A percentile compares a stretch with the other conserved stretches of the same genome.
Evolutionary conservation across 2,113 vertebrate species (phyloP).

Genomic region (Arenaria interpres): DNA sequence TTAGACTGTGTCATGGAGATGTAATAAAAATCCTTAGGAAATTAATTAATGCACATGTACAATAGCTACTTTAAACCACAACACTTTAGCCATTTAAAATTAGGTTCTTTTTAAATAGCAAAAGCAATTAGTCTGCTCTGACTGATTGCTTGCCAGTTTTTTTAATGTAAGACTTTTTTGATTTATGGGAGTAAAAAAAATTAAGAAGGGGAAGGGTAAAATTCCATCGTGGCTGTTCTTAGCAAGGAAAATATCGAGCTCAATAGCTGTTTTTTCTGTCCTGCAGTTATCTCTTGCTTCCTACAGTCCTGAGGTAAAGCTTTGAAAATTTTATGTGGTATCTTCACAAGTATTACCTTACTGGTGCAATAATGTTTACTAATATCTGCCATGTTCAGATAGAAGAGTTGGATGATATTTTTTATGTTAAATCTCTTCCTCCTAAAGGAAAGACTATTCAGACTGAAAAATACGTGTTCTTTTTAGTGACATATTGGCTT

Average conservation of each 20-base stretch:
- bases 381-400: neutral
- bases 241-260: neutral
- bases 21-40: conserved; percentile 75
- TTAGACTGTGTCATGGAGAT: conserved; percentile 66
- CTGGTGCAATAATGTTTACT: neutral
- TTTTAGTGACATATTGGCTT: neutral
- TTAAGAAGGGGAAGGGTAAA: neutral
- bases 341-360: neutral
- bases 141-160: conserved; percentile 52
- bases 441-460: neutral
- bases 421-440: neutral
- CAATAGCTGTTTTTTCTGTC: neutral
- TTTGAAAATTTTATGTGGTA: neutral
- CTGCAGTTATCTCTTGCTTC: neutral
- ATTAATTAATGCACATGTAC: conserved; percentile 76
- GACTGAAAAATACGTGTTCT: neutral
- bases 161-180: conserved; percentile 40
- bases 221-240: neutral
- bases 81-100: conserved; percentile 68
- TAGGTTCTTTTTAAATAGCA: conserved; percentile 57
- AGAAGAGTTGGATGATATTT: neutral
- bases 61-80: conserved; percentile 68
- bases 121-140: conserved; percentile 59
- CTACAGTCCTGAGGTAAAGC: neutral
- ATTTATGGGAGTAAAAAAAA: conserved; percentile 21